phyloP scores from a whole-genome alignment of 1,140 invertebrate species.

The Araneus ventricosus region DNA sequence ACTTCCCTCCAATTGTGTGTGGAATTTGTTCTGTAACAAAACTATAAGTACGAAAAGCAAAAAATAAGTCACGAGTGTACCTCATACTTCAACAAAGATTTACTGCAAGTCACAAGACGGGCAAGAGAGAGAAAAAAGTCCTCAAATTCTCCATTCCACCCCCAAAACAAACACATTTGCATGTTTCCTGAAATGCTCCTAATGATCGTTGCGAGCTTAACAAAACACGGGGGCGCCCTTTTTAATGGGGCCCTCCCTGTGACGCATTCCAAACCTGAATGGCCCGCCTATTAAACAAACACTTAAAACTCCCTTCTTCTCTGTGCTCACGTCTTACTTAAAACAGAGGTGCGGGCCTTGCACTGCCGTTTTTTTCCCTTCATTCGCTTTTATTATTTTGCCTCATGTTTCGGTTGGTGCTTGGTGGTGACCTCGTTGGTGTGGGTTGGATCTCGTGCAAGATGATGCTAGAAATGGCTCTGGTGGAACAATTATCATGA shows the following conservation, averaged over 20 bases:
- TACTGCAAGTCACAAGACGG: background rate
- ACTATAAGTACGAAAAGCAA: background rate
- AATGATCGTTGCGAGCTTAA: slow-evolving; percentile 8
- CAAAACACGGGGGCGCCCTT: slow-evolving; percentile 12
- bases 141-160: slow-evolving; percentile 26
- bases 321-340: background rate
- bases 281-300: slow-evolving; percentile 48
- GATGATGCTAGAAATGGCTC: background rate
- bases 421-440: background rate
- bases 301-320: slow-evolving; percentile 32
- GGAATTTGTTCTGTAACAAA: slow-evolving; percentile 1
- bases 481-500: background rate
- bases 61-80: background rate
- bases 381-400: background rate
- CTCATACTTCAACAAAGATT: background rate
- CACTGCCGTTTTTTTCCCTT: background rate
- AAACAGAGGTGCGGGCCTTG: background rate
- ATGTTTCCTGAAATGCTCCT: slow-evolving; percentile 26
- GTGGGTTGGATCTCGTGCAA: background rate
- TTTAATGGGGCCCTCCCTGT: background rate
- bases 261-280: slow-evolving; percentile 32
- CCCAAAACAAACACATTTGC: slow-evolving; percentile 52
- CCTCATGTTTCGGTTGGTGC: background rate
- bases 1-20: background rate
- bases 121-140: background rate